Base-by-base conservation (phyloP, 1,140 invertebrate species). In the Danaus melanippus region DNA sequence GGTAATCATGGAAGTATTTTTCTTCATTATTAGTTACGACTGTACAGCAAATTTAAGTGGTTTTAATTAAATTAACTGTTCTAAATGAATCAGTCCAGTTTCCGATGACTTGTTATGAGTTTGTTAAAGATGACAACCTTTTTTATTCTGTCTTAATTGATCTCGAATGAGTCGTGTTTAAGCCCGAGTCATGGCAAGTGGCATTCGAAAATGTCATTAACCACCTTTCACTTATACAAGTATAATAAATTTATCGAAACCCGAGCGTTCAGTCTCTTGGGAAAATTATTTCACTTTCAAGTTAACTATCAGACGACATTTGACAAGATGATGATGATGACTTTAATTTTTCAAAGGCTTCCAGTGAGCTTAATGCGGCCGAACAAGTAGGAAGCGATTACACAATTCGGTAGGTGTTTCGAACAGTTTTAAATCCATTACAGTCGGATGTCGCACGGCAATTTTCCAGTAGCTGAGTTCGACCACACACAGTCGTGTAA, bases 371-470 rank as follows among this genome's bases (percentile, higher is more conserved):
- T 71, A 71, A 62, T 65, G 56, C 62, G 60, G 51, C 56, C 48
- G 56, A 82, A 75, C 65, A 66, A 66, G 52, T 72, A 76, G 83
- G 81, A 84, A 86, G 75, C 66, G 72, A 83, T 86, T 84, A 84
- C 75, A 76, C 69, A 60, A 65, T 68, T 61, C 71, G 61, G 65
- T 62, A 79, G 73, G 73, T 79, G 72, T 71, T 67, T 74, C 61
- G 54, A 66, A 63, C 66, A 74, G 70, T 86, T 86, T 79, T 74
- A 82, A 84, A 86, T 84, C 83, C 83, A 86, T 86, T 86, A 84
- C 71, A 60, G 52, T 62, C 53, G 48, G 66, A 72, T 84, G 83
- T 84, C 83, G 69, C 79, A 83, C 75, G 75, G 71, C 76, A 84
- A 84, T 86, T 84, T 86, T 86, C 79, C 81, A 80, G 73, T 82